Conservation (phyloP, 53 echinoderm and acorn worm species). For the Paracentrotus lividus region DNA sequence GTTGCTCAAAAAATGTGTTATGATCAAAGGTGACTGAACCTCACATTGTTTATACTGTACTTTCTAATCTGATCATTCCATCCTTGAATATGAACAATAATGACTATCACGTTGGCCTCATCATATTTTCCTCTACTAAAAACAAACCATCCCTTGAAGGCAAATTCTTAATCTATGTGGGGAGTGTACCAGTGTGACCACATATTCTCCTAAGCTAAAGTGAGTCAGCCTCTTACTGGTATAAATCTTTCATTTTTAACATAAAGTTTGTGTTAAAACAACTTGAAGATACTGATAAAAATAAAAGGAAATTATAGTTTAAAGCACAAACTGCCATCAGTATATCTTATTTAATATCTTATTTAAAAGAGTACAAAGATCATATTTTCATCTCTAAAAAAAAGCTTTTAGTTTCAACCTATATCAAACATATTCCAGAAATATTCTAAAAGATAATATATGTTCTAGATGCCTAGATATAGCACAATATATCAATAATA, state of each 20-base stretch:
- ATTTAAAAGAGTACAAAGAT: no score
- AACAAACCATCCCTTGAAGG: slow-evolving; percentile 45
- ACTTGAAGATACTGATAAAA: no score
- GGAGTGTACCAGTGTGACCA: slow-evolving; percentile 12
- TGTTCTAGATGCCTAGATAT: no score
- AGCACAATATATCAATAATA: background rate
- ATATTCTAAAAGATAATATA: no score
- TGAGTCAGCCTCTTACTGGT: slow-evolving; percentile 17
- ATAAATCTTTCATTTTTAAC: background rate
- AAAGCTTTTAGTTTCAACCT: no score
- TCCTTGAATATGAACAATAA: slow-evolving; percentile 13
- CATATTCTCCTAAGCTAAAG: no score
- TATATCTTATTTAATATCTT: no score
- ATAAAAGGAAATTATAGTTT: no score
- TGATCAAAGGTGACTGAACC: slow-evolving; percentile 7
- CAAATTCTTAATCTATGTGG: slow-evolving; percentile 39
- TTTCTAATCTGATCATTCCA: background rate
- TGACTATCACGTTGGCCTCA: slow-evolving; percentile 6
- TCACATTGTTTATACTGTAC: background rate
- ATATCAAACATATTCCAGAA: no score
- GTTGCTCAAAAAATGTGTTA: background rate
- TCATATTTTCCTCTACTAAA: slow-evolving; percentile 39
- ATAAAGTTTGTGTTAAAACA: no score
- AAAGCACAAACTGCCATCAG: no score
- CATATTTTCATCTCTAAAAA: no score